Evolutionary conservation across 2,113 vertebrate species (phyloP), one percentile per base, ranked within the genome.

Genomic region (Mellivora capensis): DNA sequence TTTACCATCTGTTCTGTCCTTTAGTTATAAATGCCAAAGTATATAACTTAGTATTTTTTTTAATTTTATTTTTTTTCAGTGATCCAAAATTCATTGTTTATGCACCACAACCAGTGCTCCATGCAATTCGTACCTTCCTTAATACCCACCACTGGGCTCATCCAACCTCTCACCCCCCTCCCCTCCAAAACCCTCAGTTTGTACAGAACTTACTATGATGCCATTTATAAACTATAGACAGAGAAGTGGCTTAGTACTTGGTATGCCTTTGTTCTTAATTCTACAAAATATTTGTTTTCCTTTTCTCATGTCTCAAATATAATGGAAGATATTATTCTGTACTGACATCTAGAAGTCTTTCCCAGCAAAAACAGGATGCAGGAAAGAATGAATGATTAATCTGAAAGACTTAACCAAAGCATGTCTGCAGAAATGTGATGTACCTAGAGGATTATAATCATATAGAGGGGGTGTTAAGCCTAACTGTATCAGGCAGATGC

Each of bases 1-100:
- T 94, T 97, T 91, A 37, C 95, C 97, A 97, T 98, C 96, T 98
- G 90, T 80, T 97, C 71, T 88, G 61, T 95, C 81, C 95, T 97
- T 95, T 72, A 94, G 47, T 89, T 96, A 87, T 31, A 97, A 96
- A 96, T 97, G 94, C 67, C 92, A 94, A 84, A 54, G 52, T 90
- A 93, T 76, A 86, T 88, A 96, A 95, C 80, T 97, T 90, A 96
- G 44, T 85, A 59, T 79, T 54, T 54, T 49, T 52, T 54, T 6
- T 18, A 54, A 54, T 54, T 17, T 54, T 54, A 54, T 18, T 54
- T 54, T 18, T 54, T 54, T 54, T 54, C 52, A 54, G 15, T 54
- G 52, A 54, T 54, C 52, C 52, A 54, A 54, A 54, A 18, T 54
- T 54, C 52, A 54, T 54, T 54, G 52, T 54, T 54, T 54, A 54